A percentile compares a stretch with the other conserved stretches of the same genome.
Conservation (phyloP, 1,140 invertebrate species). For the Aradophagus sp. region DNA sequence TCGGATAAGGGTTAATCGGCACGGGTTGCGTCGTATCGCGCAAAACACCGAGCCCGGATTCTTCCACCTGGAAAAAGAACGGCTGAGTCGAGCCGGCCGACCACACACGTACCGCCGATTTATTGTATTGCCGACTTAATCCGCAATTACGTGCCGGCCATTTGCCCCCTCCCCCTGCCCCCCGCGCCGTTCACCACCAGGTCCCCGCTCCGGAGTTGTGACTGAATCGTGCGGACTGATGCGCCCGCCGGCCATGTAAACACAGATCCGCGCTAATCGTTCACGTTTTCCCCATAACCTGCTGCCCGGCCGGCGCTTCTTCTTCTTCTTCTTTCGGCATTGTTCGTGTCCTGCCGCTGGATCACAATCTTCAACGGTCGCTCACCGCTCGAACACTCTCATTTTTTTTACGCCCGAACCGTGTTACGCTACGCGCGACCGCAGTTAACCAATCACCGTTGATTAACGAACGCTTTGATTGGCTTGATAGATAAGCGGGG, state of each 20-base stretch:
- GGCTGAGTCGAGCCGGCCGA: constrained; percentile 55
- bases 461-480: constrained; percentile 40
- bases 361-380: constrained; percentile 71
- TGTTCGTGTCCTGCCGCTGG: constrained; percentile 65
- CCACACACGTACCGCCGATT: constrained; percentile 61
- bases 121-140: constrained; percentile 60
- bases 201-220: constrained; percentile 22
- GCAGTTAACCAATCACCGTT: constrained; percentile 48
- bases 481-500: constrained; percentile 30
- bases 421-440: constrained; percentile 55
- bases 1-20: constrained; percentile 58
- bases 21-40: constrained; percentile 41
- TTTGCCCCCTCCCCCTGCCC: constrained; percentile 35
- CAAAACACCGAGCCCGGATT: constrained; percentile 49
- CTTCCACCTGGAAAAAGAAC: constrained; percentile 46
- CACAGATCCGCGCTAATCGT: constrained; percentile 72
- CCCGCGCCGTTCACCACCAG: not conserved
- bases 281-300: constrained; percentile 74
- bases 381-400: constrained; percentile 50
- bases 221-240: constrained; percentile 46
- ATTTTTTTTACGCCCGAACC: constrained; percentile 41
- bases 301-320: constrained; percentile 62
- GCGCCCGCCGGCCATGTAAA: constrained; percentile 60
- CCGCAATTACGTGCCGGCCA: constrained; percentile 60
- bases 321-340: constrained; percentile 69